Evolutionary conservation across 2,888 invertebrate genomes (phyloP), one percentile per base, ranked within the genome.

Genomic region (Caenorhabditis imperialis): DNA sequence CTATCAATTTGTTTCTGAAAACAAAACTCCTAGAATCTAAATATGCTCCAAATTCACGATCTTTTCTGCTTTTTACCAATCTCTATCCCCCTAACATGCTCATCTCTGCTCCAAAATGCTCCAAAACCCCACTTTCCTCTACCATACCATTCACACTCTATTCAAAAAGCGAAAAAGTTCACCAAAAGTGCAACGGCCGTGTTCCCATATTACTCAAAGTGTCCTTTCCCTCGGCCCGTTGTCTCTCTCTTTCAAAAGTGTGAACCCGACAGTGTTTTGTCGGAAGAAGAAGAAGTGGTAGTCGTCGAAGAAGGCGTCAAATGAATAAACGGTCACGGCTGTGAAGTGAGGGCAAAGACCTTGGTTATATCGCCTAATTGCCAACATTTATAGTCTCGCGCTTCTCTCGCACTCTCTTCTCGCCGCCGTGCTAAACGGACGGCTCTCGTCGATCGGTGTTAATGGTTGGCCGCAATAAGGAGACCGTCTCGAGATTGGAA

Each of bases 351-450:
- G n/a, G n/a, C n/a, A n/a, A n/a, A 72, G 62, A 62, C 71, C 57
- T 57, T 62, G 62, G 57, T 58, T 44, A 57, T 61, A 61, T 61
- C 54, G 53, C 48, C 57, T 51, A 72, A 72, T 57, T 62, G 57
- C 71, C 51, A n/a, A 57, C 63, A 63, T 62, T 57, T 63, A 62
- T 62, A 63, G 71, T 72, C 62, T 50, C 50, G n/a, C n/a, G 48
- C 45, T 57, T 58, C 35, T 67, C 42, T 23, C 22, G 10, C 44
- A 16, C 37, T 23, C 57, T 57, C 44, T 25, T 25, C 44, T 37
- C 25, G 37, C 33, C 18, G 18, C 35, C n/a, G 14, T 22, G 53
- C 45, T 35, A 44, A 38, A 33, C 27, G n/a, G 45, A 33, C 10
- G 30, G 6, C 10, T 30, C 30, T 30, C 10, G 7, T 30, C 30